These are phyloP conservation scores for Rhyzopertha dominica DNA, from an alignment of 1,140 invertebrate species.

Conservation along the genomic window DNA sequence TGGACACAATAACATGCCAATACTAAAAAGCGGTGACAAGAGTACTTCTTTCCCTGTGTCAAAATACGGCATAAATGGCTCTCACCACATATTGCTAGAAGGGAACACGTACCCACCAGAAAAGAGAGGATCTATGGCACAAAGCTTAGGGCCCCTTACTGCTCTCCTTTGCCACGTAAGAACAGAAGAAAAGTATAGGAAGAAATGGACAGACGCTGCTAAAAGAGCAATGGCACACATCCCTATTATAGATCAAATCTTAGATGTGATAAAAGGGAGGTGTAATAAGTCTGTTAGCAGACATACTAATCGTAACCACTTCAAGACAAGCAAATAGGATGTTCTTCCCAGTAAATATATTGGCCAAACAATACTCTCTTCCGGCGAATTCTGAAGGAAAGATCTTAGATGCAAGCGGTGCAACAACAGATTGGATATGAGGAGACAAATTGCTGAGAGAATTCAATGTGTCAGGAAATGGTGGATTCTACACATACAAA, in stretches of 20 bases:
- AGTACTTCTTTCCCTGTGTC: neutral
- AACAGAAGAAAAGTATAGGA: constrained; percentile 2
- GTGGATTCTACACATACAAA: constrained; percentile 10
- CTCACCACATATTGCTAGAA: constrained; percentile 17
- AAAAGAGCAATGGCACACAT: constrained; percentile 22
- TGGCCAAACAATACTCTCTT: no score
- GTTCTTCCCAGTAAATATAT: neutral
- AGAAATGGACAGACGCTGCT: constrained; percentile 17
- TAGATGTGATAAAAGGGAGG: no score
- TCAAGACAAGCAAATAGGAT: constrained; percentile 1
- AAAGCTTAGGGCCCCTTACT: constrained; percentile 16
- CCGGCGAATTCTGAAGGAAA: no score
- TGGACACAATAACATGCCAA: constrained; percentile 7
- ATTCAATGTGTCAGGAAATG: constrained; percentile 9
- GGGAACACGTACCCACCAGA: constrained; percentile 16
- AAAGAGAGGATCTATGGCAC: constrained; percentile 14
- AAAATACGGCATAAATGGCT: constrained; percentile 13
- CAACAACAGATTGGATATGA: neutral
- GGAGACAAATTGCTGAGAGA: neutral
- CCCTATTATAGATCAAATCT: constrained; percentile 22
- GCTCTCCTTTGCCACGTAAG: constrained; percentile 4
- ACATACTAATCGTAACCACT: no score
- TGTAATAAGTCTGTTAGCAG: no score
- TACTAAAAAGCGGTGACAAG: neutral
- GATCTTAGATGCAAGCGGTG: neutral